These are phyloP conservation scores for Cavia porcellus DNA, from an alignment of 2,113 vertebrate species.

Conservation along the genomic window DNA sequence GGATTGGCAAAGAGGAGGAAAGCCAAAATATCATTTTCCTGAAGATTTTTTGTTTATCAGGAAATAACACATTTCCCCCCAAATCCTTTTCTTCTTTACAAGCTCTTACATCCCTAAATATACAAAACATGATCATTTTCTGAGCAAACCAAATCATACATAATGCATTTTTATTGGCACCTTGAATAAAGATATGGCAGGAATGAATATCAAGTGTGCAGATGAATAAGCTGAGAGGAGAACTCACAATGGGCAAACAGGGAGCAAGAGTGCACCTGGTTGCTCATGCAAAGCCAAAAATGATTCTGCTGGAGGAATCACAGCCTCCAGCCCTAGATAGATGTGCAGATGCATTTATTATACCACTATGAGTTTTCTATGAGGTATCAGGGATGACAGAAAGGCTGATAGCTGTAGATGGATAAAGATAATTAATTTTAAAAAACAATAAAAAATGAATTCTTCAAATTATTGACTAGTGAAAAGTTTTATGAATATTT, in stretches of 20 bases:
- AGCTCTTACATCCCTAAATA: constrained; percentile 75
- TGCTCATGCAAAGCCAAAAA: constrained; percentile 59
- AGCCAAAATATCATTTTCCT: constrained; percentile 75
- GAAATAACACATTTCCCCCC: constrained; percentile 64
- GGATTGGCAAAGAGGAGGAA: constrained; percentile 25
- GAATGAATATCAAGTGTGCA: constrained; percentile 77
- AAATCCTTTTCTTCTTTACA: constrained; percentile 73
- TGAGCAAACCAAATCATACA: constrained; percentile 79
- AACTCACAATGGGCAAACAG: constrained; percentile 64
- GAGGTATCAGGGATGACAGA: not conserved
- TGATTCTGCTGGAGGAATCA: constrained; percentile 46
- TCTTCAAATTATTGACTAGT: not conserved
- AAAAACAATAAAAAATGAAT: constrained; percentile 5
- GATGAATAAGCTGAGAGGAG: constrained; percentile 62
- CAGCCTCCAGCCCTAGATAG: not conserved
- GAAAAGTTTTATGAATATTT: constrained; percentile 39
- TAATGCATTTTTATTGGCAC: constrained; percentile 82
- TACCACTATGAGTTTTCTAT: not conserved
- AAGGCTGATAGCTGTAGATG: not conserved
- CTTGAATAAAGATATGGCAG: constrained; percentile 83
- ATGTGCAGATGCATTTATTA: constrained; percentile 15
- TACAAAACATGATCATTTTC: constrained; percentile 83
- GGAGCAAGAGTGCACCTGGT: constrained; percentile 78
- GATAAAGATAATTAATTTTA: constrained; percentile 37
- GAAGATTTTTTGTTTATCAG: constrained; percentile 65